phyloP scores from a whole-genome alignment of 2,888 invertebrate genomes.

The Diarsia brunnea region DNA sequence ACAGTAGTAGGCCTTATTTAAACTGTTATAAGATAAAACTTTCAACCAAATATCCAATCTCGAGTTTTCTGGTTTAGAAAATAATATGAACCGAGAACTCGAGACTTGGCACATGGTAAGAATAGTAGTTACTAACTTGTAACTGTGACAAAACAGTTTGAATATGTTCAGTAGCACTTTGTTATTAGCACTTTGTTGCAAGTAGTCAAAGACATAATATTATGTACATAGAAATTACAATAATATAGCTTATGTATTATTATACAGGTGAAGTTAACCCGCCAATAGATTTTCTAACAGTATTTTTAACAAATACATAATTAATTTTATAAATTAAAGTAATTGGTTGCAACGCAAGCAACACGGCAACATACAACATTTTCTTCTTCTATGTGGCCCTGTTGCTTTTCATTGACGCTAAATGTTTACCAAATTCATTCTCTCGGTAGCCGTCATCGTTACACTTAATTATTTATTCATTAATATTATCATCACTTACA shows the following conservation, averaged over 20 bases:
- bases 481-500: neutral
- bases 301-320: too few relatives aligned
- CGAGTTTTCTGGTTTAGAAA: neutral
- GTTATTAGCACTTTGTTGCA: neutral
- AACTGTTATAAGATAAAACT: constrained; percentile 24
- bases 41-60: constrained; percentile 6
- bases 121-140: neutral
- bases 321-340: neutral
- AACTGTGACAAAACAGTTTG: neutral
- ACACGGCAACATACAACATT: neutral
- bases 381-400: neutral
- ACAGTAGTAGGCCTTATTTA: constrained; percentile 38
- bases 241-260: too few relatives aligned
- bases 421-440: neutral
- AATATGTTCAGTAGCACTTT: neutral
- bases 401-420: neutral
- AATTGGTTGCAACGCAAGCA: neutral
- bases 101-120: neutral
- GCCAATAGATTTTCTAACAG: neutral
- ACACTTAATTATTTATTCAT: neutral
- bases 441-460: neutral
- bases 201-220: too few relatives aligned
- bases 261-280: neutral
- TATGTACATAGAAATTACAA: too few relatives aligned
- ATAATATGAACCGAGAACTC: neutral